Conservation (phyloP, 2,797 vertebrate genomes). For the Rhyacichthys aspro region DNA sequence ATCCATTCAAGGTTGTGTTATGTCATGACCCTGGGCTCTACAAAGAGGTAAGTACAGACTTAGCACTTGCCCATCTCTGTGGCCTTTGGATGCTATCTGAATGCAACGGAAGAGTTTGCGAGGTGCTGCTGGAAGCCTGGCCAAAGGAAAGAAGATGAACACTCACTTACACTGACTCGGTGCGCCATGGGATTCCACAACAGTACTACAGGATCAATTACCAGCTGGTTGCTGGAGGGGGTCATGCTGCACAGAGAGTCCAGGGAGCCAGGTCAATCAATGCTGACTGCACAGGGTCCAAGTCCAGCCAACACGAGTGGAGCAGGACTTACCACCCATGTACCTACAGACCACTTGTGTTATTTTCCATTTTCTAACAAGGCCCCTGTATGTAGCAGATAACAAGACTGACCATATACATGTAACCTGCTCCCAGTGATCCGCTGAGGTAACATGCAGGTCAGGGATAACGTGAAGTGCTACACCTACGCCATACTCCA, state of each 20-base stretch:
- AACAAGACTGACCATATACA: constrained; percentile 35
- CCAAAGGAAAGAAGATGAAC: constrained; percentile 43
- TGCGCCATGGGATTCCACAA: constrained; percentile 63
- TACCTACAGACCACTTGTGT: constrained; percentile 35
- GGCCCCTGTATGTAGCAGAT: constrained; percentile 27
- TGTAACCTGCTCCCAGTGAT: constrained; percentile 35
- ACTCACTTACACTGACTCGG: constrained; percentile 48
- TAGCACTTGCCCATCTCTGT: constrained; percentile 30
- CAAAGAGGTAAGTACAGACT: constrained; percentile 22
- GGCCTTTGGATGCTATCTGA: constrained; percentile 56
- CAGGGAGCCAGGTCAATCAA: constrained; percentile 72
- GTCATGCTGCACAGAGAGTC: constrained; percentile 70
- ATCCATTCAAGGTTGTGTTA: no score
- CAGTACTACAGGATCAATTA: constrained; percentile 79
- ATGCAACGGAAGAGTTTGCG: constrained; percentile 48
- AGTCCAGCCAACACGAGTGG: constrained; percentile 49
- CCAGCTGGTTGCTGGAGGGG: constrained; percentile 76
- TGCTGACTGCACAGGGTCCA: constrained; percentile 64
- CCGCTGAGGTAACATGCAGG: constrained; percentile 23
- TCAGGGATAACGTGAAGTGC: constrained; percentile 10
- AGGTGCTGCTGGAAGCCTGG: constrained; percentile 47
- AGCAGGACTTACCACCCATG: constrained; percentile 39
- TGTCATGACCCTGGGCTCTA: no score
- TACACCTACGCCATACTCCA: constrained; percentile 16
- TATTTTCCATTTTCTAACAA: constrained; percentile 38